Conservation (phyloP, 2,113 vertebrate species). For the Boleophthalmus pectinirostris region DNA sequence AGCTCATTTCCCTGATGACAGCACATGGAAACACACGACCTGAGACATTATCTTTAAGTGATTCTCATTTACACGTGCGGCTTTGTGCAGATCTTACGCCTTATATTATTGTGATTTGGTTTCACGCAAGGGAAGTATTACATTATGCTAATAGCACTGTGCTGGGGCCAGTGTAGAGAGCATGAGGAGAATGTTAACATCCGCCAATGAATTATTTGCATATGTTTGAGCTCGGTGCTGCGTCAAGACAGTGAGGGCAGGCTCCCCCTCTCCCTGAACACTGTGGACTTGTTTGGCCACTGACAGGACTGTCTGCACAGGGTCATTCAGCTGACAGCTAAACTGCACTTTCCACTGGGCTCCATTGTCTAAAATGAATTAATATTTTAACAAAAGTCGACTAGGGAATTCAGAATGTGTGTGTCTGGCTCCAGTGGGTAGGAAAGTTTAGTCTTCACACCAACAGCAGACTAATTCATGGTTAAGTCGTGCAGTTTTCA, state of each 20-base stretch:
- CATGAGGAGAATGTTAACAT: slow-evolving; percentile 39
- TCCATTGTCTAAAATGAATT: neutral
- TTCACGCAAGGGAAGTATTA: slow-evolving; percentile 5
- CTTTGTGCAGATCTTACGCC: neutral
- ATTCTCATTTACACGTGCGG: neutral
- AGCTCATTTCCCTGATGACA: slow-evolving; percentile 17
- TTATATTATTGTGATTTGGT: slow-evolving; percentile 12
- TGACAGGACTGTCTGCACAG: neutral
- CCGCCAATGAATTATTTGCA: slow-evolving; percentile 28
- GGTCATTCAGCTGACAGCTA: slow-evolving; percentile 1
- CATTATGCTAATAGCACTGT: neutral
- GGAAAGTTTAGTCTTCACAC: neutral
- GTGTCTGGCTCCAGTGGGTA: neutral
- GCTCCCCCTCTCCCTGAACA: slow-evolving; percentile 8
- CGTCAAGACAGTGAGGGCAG: slow-evolving; percentile 13
- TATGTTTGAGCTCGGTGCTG: slow-evolving; percentile 12
- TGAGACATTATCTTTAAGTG: neutral
- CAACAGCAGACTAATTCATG: neutral
- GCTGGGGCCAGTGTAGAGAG: neutral
- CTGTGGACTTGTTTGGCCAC: slow-evolving; percentile 2
- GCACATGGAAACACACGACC: neutral
- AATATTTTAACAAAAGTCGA: neutral
- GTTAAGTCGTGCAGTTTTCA: neutral
- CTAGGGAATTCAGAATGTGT: neutral
- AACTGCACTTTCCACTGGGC: neutral